These are phyloP conservation scores for Octopus bimaculoides DNA, from an alignment of 1,140 invertebrate genomes.

Conservation along the genomic window DNA sequence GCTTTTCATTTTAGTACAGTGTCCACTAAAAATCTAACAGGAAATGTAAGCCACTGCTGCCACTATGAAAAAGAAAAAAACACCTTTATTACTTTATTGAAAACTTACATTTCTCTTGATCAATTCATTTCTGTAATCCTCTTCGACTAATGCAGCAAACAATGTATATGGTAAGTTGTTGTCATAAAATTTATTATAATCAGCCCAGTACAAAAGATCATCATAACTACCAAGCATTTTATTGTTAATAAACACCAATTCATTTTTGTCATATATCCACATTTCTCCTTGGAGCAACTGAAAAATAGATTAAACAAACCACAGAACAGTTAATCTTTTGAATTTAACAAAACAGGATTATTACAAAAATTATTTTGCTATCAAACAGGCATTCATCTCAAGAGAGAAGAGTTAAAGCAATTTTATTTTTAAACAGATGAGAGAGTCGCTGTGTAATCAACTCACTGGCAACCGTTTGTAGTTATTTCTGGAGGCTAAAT, in stretches of 20 bases:
- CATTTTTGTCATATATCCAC: conserved; percentile 54
- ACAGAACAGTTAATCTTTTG: background rate
- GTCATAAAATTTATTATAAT: conserved; percentile 49
- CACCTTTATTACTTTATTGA: too few relatives aligned
- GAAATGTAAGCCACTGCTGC: too few relatives aligned
- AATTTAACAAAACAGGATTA: background rate
- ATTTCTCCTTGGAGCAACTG: conserved; percentile 54
- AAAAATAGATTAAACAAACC: conserved; percentile 16
- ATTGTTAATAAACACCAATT: conserved; percentile 51
- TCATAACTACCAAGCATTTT: conserved; percentile 51
- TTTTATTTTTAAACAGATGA: too few relatives aligned
- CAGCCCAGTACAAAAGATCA: conserved; percentile 53
- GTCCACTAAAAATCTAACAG: too few relatives aligned
- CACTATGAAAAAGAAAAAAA: too few relatives aligned
- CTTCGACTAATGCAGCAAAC: conserved; percentile 49
- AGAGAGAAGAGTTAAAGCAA: too few relatives aligned
- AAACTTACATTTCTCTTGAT: conserved; percentile 47
- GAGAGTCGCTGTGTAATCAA: too few relatives aligned
- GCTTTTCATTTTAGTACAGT: too few relatives aligned
- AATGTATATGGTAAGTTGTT: conserved; percentile 52
- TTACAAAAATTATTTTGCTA: background rate
- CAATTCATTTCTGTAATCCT: conserved; percentile 49
- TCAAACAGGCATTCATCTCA: background rate
- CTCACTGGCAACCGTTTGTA: too few relatives aligned
- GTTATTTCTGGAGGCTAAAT: too few relatives aligned